Evolutionary conservation across 1,140 invertebrate species (phyloP).

Genomic region (Charaxes varanes): DNA sequence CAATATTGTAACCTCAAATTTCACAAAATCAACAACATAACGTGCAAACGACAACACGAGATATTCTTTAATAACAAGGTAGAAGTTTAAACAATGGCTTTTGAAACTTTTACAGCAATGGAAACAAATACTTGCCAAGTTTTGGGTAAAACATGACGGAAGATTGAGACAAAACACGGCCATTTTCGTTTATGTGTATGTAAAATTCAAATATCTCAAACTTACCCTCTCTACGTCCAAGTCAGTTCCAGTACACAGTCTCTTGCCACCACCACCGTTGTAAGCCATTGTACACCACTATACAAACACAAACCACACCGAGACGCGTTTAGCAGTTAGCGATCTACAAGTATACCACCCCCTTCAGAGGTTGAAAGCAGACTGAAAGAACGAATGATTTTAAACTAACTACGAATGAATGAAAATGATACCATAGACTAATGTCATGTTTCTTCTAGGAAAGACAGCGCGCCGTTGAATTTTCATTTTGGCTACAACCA

Average conservation of each 20-base stretch:
- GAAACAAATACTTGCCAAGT: constrained; percentile 5
- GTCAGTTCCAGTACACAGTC: constrained; percentile 67
- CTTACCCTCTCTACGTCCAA: constrained; percentile 69
- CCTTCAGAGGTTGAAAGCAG: constrained; percentile 45
- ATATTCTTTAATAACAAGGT: background rate
- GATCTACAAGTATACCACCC: constrained; percentile 43
- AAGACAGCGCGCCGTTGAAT: too few relatives aligned
- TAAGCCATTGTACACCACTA: constrained; percentile 72
- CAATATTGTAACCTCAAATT: constrained; percentile 69
- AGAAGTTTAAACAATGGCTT: background rate
- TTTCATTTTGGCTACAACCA: too few relatives aligned
- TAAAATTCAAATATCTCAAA: constrained; percentile 37
- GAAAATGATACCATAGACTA: constrained; percentile 29
- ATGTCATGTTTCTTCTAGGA: constrained; percentile 1
- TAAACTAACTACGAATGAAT: constrained; percentile 37
- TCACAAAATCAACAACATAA: constrained; percentile 54
- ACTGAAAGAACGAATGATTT: constrained; percentile 62
- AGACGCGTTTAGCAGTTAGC: constrained; percentile 51
- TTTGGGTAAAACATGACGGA: constrained; percentile 43
- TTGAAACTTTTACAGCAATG: too few relatives aligned
- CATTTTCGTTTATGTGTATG: constrained; percentile 55
- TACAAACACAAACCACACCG: constrained; percentile 71
- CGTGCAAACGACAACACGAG: constrained; percentile 41
- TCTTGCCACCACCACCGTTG: constrained; percentile 72
- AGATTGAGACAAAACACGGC: constrained; percentile 60